Evolutionary conservation across 2,888 invertebrate genomes (phyloP), one percentile per base, ranked within the genome.

Genomic region (Cataglyphis cursor): DNA sequence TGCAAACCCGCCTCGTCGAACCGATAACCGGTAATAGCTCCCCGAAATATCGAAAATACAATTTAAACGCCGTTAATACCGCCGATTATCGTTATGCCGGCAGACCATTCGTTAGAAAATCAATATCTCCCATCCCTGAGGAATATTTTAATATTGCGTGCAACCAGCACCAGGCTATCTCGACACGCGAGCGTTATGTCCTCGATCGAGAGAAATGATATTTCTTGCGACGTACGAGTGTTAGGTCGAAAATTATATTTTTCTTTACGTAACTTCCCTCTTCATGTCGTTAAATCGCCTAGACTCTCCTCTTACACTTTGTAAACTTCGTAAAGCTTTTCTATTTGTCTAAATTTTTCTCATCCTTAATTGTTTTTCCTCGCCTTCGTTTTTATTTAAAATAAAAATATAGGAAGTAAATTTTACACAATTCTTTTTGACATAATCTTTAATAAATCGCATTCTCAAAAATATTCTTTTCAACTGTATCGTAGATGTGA

Each of bases 41-140:
- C 57, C 70, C 59, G 70, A 80, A 80, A 59, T 80, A 80, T 80
- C 70, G 78, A 80, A 80, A 68, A 80, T 80, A 80, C 78, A 68
- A 80, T 80, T 80, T 80, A 68, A 80, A 70, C 44, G 59, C 44
- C 44, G 78, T 80, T 80, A 80, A 80, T 80, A 70, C 59, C 44
- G 59, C 44, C 70, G 78, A 78, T 78, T 78, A 78, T 78, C 68
- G 78, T 70, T 68, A 68, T 28, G 44, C 44, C 59, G 44, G 44
- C 68, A 44, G 48, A n/a, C 24, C 59, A 44, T 68, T 59, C 70
- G 78, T 80, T 80, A 70, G 68, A 78, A 59, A 78, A 78, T 78
- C 78, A 68, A 78, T 78, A 78, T 31, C 78, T 18, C 5, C 38
- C 59, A 68, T 68, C 59, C 68, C 68, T 35, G 44, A 35, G 59